Conservation (phyloP, 2,888 invertebrate species). For the Tipula vernalis region DNA sequence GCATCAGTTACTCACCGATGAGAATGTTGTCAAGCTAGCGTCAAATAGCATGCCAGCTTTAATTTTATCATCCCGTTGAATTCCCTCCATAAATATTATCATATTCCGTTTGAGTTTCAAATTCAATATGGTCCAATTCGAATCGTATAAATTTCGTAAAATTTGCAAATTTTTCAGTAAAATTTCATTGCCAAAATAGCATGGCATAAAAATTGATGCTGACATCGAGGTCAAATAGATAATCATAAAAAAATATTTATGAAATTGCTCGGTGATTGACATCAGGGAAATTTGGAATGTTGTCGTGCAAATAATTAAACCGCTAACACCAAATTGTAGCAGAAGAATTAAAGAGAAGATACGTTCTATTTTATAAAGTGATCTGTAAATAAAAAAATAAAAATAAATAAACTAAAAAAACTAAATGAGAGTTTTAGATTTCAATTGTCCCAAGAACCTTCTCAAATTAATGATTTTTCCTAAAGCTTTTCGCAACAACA, state of each 20-base stretch:
- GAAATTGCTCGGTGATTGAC: background rate
- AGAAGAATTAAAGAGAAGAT: background rate
- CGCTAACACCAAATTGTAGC: background rate
- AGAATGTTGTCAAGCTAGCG: background rate
- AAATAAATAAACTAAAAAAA: background rate
- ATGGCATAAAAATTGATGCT: constrained; percentile 28
- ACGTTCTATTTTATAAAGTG: background rate
- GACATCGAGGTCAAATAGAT: constrained; percentile 20
- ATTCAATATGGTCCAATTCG: constrained; percentile 24
- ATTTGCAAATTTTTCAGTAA: constrained; percentile 23
- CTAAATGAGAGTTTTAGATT: no score
- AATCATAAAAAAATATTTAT: background rate
- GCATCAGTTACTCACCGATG: background rate
- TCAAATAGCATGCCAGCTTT: background rate
- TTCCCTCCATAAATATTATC: background rate
- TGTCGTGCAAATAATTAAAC: constrained; percentile 7
- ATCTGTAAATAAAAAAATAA: background rate
- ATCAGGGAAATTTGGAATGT: background rate
- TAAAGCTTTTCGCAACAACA: background rate
- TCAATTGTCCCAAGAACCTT: background rate
- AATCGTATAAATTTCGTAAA: constrained; percentile 22
- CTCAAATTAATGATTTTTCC: background rate
- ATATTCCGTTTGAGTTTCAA: background rate
- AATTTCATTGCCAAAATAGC: constrained; percentile 27
- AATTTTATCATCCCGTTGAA: background rate